phyloP scores from a whole-genome alignment of 2,113 vertebrate genomes.

The Siniperca chuatsi region DNA sequence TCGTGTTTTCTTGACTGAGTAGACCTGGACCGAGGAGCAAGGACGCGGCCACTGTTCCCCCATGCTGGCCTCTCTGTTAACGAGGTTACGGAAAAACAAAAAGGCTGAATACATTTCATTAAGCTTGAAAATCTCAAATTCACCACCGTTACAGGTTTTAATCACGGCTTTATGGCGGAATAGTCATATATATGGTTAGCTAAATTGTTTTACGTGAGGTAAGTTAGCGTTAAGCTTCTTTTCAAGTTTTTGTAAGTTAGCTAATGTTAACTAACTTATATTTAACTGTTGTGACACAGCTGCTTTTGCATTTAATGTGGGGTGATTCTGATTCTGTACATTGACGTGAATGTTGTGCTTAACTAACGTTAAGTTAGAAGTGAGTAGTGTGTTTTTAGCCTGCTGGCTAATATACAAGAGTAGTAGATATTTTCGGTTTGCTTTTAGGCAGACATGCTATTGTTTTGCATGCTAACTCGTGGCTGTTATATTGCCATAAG shows the following conservation, averaged over 20 bases:
- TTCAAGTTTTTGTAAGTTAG: background rate
- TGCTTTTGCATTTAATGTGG: background rate
- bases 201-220: background rate
- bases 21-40: background rate
- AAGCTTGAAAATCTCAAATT: background rate
- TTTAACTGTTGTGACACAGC: background rate
- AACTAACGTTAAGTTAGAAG: no score
- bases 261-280: background rate
- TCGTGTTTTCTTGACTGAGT: constrained; percentile 62
- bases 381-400: background rate
- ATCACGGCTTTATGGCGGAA: no score
- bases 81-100: background rate
- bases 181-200: background rate
- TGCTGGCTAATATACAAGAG: background rate
- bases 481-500: background rate
- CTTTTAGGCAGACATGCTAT: background rate
- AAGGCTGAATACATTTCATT: rapidly evolving
- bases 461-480: background rate
- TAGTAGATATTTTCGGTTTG: background rate
- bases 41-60: no score
- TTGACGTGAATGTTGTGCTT: background rate
- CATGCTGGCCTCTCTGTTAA: background rate
- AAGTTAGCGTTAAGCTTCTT: background rate
- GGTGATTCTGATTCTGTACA: rapidly evolving
- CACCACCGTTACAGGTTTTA: background rate